A percentile compares a stretch with the other conserved stretches of the same genome.
Evolutionary conservation across 2,113 vertebrate genomes (phyloP).

Genomic region (Tamias sibiricus): DNA sequence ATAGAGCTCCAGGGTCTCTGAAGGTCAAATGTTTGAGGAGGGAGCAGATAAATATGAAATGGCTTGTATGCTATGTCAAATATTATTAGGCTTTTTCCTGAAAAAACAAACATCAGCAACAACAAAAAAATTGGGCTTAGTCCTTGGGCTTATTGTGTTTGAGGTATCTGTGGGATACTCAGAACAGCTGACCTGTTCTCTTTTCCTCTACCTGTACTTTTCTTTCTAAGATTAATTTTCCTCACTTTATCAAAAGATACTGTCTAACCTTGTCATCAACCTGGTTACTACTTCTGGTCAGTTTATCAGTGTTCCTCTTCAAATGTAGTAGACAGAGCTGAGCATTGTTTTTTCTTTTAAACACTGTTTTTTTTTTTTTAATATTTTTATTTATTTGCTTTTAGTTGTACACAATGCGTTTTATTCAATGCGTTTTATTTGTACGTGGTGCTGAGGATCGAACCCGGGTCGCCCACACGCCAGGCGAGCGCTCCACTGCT

Average conservation of each 20-base stretch:
- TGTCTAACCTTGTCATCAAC: background rate
- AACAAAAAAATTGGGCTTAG: background rate
- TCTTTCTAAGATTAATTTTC: constrained; percentile 38
- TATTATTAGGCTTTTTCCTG: constrained; percentile 26
- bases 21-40: background rate
- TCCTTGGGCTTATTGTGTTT: background rate
- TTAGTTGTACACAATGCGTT: no score
- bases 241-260: background rate
- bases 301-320: background rate
- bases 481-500: no score
- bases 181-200: background rate
- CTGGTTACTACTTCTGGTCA: constrained; percentile 27
- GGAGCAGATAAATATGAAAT: background rate
- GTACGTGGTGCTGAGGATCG: no score
- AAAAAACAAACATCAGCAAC: background rate
- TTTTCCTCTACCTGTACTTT: background rate
- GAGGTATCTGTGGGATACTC: background rate
- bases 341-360: background rate
- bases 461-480: no score
- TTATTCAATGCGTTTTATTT: no score
- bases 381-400: no score
- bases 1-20: background rate
- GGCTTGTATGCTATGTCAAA: background rate
- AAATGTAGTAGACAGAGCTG: background rate
- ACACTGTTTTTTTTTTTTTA: no score